Evolutionary conservation across 2,113 vertebrate species (phyloP).

Genomic region (Barnardius zonarius): DNA sequence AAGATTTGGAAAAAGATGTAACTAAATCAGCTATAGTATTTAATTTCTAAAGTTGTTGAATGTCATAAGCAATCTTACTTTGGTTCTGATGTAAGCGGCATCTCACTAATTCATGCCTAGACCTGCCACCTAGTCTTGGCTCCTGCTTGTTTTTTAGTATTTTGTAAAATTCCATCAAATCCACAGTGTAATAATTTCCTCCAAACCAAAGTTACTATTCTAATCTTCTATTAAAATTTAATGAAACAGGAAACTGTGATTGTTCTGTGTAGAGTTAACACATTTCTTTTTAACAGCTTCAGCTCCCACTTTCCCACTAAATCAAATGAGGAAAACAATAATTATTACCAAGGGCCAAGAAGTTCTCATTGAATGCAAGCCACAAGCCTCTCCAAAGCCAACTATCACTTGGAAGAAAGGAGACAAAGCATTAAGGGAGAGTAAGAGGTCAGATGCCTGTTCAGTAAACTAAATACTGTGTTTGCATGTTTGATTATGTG

Average conservation of each 20-base stretch:
- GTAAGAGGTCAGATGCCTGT: slow-evolving; percentile 82
- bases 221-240: neutral
- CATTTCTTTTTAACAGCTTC: slow-evolving; percentile 79
- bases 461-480: slow-evolving; percentile 1
- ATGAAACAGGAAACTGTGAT: neutral
- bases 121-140: neutral
- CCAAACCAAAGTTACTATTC: neutral
- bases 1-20: neutral
- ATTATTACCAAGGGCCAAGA: slow-evolving; percentile 88
- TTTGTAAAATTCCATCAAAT: neutral
- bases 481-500: neutral
- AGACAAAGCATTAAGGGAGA: slow-evolving; percentile 82
- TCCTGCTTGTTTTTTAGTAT: neutral
- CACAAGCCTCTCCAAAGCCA: slow-evolving; percentile 91
- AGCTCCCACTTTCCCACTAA: slow-evolving; percentile 83
- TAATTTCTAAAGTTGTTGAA: neutral
- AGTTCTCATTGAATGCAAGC: slow-evolving; percentile 86
- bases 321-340: slow-evolving; percentile 80
- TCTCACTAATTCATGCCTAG: neutral
- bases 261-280: neutral
- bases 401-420: slow-evolving; percentile 89
- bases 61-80: neutral
- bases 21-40: neutral
- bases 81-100: neutral
- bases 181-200: neutral